A percentile compares a stretch with the other conserved stretches of the same genome.
Evolutionary conservation across 2,113 vertebrate species (phyloP).

Genomic region (Menura novaehollandiae): DNA sequence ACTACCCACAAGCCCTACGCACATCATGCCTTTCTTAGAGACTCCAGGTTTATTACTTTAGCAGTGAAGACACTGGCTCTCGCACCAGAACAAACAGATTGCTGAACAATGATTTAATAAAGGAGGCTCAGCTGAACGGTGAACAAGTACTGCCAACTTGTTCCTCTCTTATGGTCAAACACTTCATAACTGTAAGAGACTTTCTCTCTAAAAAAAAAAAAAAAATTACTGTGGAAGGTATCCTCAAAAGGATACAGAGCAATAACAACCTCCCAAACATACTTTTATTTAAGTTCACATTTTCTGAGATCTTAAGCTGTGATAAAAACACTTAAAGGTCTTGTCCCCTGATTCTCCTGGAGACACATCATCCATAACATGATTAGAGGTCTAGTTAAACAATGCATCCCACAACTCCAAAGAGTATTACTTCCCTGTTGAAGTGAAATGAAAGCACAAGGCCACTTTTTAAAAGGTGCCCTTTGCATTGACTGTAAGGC

Average conservation of each 20-base stretch:
- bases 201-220: constrained; percentile 6
- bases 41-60: constrained; percentile 43
- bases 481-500: constrained; percentile 40
- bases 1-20: background rate
- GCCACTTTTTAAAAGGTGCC: constrained; percentile 49
- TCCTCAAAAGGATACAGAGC: constrained; percentile 69
- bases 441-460: constrained; percentile 57
- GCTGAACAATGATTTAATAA: constrained; percentile 69
- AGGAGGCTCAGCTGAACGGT: constrained; percentile 50
- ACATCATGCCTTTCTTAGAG: constrained; percentile 19
- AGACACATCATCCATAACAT: constrained; percentile 68
- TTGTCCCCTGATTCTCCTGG: constrained; percentile 62
- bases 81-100: constrained; percentile 45
- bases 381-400: constrained; percentile 60
- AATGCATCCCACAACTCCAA: constrained; percentile 38
- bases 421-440: constrained; percentile 41
- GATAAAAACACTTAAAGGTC: constrained; percentile 69
- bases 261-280: constrained; percentile 66
- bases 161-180: constrained; percentile 63
- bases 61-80: constrained; percentile 12
- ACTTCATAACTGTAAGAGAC: constrained; percentile 69
- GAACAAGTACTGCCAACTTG: constrained; percentile 57
- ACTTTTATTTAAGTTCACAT: constrained; percentile 70
- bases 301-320: constrained; percentile 66
- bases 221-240: constrained; percentile 49